phyloP scores from a whole-genome alignment of 2,888 invertebrate genomes.

The Coecobrya sp. region DNA sequence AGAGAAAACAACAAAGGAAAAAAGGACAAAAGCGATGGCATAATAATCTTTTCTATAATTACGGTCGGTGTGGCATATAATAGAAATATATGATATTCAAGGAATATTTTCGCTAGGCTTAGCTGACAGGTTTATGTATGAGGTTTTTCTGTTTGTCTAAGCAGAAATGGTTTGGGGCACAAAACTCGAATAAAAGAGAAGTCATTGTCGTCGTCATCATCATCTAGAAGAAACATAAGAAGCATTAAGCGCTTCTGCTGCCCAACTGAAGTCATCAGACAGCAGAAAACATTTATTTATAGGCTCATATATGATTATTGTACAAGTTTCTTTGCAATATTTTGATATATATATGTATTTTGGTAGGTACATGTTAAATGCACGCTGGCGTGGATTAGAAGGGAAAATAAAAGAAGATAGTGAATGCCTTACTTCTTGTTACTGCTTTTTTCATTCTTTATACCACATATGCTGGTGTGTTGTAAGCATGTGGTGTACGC shows the following conservation, averaged over 20 bases:
- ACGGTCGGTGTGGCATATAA: conserved; percentile 46
- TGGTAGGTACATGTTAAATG: neutral
- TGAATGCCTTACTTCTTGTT: conserved; percentile 3
- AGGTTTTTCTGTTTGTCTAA: conserved; percentile 62
- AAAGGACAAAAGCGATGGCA: conserved; percentile 42
- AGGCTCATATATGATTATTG: neutral
- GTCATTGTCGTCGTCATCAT: conserved; percentile 43
- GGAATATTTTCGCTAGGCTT: conserved; percentile 24
- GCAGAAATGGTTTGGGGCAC: conserved; percentile 50
- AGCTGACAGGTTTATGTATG: conserved; percentile 40
- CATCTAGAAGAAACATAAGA: conserved; percentile 23
- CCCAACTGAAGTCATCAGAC: conserved; percentile 6
- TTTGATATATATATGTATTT: neutral
- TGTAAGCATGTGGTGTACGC: conserved; percentile 14
- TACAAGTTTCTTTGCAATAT: neutral
- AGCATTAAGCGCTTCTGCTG: conserved; percentile 20
- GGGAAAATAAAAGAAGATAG: neutral
- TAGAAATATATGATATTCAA: neutral
- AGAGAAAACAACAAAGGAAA: conserved; percentile 42
- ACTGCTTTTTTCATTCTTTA: neutral
- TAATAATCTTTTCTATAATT: conserved; percentile 71
- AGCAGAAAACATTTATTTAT: conserved; percentile 42
- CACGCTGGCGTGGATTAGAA: conserved; percentile 26
- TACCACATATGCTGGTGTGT: conserved; percentile 18
- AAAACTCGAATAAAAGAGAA: conserved; percentile 4